A percentile compares a stretch with the other conserved stretches of the same genome.
Evolutionary conservation across 2,888 invertebrate genomes (phyloP).

Genomic region (Parnassius orleans): DNA sequence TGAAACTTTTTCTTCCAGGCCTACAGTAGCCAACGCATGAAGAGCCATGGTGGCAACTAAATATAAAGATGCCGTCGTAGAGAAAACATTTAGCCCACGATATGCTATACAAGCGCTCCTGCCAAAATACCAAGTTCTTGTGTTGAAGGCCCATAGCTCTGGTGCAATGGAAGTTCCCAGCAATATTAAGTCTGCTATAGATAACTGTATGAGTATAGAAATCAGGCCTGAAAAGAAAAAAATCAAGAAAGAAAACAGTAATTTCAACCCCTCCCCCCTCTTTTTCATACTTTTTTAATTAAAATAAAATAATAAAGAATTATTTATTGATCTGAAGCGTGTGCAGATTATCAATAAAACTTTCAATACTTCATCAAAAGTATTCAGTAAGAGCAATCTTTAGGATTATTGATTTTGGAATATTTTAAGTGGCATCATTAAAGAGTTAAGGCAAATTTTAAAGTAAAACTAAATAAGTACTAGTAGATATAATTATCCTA

Average conservation of each 20-base stretch:
- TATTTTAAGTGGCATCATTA: too few relatives aligned
- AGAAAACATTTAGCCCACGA: slow-evolving; percentile 78
- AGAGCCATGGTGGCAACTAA: slow-evolving; percentile 79
- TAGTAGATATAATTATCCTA: too few relatives aligned
- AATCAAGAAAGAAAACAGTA: background rate
- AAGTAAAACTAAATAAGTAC: too few relatives aligned
- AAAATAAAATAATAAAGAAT: too few relatives aligned
- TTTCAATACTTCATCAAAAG: too few relatives aligned
- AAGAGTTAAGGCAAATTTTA: too few relatives aligned
- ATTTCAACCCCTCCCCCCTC: too few relatives aligned
- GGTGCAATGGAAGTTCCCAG: slow-evolving; percentile 67
- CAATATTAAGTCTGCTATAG: slow-evolving; percentile 71
- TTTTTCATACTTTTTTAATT: too few relatives aligned
- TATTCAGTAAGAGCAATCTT: too few relatives aligned
- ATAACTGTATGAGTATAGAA: slow-evolving; percentile 76
- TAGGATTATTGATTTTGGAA: too few relatives aligned
- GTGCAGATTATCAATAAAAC: too few relatives aligned
- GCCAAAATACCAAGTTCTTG: slow-evolving; percentile 76
- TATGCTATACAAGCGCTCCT: slow-evolving; percentile 73
- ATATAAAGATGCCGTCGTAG: slow-evolving; percentile 79
- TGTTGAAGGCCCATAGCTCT: slow-evolving; percentile 77
- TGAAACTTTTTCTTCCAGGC: slow-evolving; percentile 67
- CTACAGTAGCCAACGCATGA: slow-evolving; percentile 79
- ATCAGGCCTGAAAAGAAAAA: slow-evolving; percentile 71
- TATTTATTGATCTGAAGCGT: too few relatives aligned